A percentile compares a stretch with the other conserved stretches of the same genome.
Evolutionary conservation across 2,888 invertebrate genomes (phyloP).

Genomic region (Morpho deidamia): DNA sequence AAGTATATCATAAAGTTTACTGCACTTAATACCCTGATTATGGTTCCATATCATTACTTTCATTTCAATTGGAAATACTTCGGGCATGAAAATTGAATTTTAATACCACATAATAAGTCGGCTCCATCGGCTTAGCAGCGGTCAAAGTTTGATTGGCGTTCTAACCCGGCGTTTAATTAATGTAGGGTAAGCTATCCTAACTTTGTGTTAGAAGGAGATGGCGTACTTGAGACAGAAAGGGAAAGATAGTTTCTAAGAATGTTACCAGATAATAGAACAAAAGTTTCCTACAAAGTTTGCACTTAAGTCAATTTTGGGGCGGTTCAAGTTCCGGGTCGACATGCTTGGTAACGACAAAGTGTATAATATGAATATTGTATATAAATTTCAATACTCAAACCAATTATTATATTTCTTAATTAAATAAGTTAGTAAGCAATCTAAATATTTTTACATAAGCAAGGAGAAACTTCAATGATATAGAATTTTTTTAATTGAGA

Average conservation of each 20-base stretch:
- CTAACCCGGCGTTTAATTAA: conserved; percentile 72
- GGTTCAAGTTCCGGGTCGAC: conserved; percentile 14
- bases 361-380: conserved; percentile 9
- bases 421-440: too few relatives aligned
- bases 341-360: conserved; percentile 19
- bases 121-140: conserved; percentile 69
- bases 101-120: conserved; percentile 74
- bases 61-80: conserved; percentile 60
- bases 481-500: too few relatives aligned
- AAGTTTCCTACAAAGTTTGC: conserved; percentile 51
- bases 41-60: conserved; percentile 33
- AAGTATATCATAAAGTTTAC: conserved; percentile 23
- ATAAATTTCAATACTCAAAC: conserved; percentile 6
- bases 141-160: conserved; percentile 76
- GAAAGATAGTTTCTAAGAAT: conserved; percentile 46
- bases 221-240: conserved; percentile 36
- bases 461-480: too few relatives aligned
- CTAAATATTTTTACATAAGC: conserved; percentile 31
- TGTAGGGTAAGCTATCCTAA: conserved; percentile 57
- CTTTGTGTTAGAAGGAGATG: conserved; percentile 48
- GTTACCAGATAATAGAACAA: conserved; percentile 65
- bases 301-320: conserved; percentile 29
- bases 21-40: conserved; percentile 33
- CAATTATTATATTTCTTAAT: conserved; percentile 20
- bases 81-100: conserved; percentile 65